Conservation (phyloP, 2,113 vertebrate species). For the Arvicanthis niloticus region DNA sequence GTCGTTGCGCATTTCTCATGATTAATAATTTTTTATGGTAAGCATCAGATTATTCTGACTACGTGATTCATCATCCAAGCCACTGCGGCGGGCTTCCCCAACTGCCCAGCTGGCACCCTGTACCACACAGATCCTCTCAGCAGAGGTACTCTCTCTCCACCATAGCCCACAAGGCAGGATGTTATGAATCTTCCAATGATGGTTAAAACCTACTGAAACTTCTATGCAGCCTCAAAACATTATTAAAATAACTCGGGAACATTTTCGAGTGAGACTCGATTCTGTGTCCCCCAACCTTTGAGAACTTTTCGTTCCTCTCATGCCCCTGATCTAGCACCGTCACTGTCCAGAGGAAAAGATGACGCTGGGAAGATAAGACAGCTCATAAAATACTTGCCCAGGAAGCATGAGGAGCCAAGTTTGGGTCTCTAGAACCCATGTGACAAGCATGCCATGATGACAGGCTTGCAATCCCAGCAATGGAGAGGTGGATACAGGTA, state of each 20-base stretch:
- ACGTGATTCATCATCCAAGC: not conserved
- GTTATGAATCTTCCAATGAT: not conserved
- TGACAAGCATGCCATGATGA: not conserved
- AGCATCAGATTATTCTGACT: not conserved
- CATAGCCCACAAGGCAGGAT: not conserved
- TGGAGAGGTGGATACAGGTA: not conserved
- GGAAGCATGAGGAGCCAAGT: not conserved
- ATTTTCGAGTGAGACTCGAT: not conserved
- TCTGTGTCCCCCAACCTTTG: not conserved
- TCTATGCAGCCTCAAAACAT: not conserved
- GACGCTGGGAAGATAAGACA: not conserved
- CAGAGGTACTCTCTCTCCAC: not conserved
- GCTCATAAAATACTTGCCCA: not conserved
- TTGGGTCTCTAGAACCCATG: not conserved
- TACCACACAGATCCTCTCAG: no score
- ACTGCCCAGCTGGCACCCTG: no score
- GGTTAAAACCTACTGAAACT: not conserved
- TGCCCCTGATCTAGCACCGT: not conserved
- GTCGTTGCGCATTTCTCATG: not conserved
- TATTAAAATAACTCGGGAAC: conserved; percentile 3
- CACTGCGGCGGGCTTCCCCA: not conserved
- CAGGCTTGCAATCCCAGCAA: not conserved
- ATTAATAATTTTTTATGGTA: not conserved
- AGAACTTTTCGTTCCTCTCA: not conserved
- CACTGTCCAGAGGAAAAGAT: not conserved